Evolutionary conservation across 2,888 invertebrate species (phyloP).

Genomic region (Epinotia brunnichana): DNA sequence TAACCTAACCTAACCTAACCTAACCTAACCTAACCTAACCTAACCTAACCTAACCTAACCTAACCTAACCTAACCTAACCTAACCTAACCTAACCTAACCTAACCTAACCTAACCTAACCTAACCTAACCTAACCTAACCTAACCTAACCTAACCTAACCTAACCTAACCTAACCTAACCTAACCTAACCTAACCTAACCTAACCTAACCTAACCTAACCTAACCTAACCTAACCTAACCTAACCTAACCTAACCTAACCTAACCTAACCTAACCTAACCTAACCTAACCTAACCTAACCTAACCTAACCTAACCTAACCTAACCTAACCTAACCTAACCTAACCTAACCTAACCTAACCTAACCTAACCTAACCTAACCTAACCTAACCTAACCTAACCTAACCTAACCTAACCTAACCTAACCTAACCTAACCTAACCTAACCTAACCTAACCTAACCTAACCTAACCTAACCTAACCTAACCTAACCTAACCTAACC

Average conservation of each 20-base stretch:
- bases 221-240: conserved; percentile 51
- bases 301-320: conserved; percentile 51
- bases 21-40: no score
- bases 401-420: conserved; percentile 50
- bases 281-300: conserved; percentile 49
- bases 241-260: conserved; percentile 49
- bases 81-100: no score
- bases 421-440: conserved; percentile 50
- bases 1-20: no score
- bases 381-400: conserved; percentile 51
- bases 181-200: conserved; percentile 49
- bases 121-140: conserved; percentile 42
- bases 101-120: conserved; percentile 27
- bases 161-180: conserved; percentile 38
- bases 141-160: conserved; percentile 45
- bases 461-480: conserved; percentile 47
- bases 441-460: conserved; percentile 48
- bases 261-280: conserved; percentile 50
- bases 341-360: conserved; percentile 48
- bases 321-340: conserved; percentile 48
- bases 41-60: no score
- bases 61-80: no score
- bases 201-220: conserved; percentile 49
- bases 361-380: conserved; percentile 48
- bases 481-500: conserved; percentile 49